phyloP scores from a whole-genome alignment of 1,140 invertebrate genomes.

The Thrips palmi region DNA sequence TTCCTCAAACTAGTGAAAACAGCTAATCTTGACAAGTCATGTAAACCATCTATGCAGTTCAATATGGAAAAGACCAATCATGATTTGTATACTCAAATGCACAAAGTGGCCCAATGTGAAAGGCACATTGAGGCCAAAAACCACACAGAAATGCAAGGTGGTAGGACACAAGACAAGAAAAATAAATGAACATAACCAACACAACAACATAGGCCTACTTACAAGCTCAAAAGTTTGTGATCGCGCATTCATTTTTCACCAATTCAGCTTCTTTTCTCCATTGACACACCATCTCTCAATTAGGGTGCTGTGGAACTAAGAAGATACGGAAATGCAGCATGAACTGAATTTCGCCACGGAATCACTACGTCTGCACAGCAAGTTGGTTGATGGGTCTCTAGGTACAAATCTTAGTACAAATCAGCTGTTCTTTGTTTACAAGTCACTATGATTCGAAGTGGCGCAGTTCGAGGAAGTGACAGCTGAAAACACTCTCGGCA shows the following conservation, averaged over 20 bases:
- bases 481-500: too few relatives aligned
- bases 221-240: constrained; percentile 70
- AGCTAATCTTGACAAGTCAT: background rate
- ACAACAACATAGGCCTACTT: constrained; percentile 16
- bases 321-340: too few relatives aligned
- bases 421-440: too few relatives aligned
- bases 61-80: background rate
- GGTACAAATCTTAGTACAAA: too few relatives aligned
- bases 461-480: too few relatives aligned
- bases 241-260: constrained; percentile 70
- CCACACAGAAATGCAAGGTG: background rate
- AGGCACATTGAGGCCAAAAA: background rate
- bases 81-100: constrained; percentile 9
- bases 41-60: constrained; percentile 1
- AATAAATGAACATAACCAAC: background rate
- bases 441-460: too few relatives aligned
- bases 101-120: constrained; percentile 4
- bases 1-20: background rate
- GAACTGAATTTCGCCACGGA: too few relatives aligned
- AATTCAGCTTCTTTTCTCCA: too few relatives aligned
- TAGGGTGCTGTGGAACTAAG: too few relatives aligned
- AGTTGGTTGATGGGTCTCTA: too few relatives aligned
- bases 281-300: too few relatives aligned
- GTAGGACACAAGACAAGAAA: background rate
- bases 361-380: too few relatives aligned